Evolutionary conservation across 35 echinoderm and acorn worm genomes (phyloP).

Genomic region (Apostichopus parvimensis): DNA sequence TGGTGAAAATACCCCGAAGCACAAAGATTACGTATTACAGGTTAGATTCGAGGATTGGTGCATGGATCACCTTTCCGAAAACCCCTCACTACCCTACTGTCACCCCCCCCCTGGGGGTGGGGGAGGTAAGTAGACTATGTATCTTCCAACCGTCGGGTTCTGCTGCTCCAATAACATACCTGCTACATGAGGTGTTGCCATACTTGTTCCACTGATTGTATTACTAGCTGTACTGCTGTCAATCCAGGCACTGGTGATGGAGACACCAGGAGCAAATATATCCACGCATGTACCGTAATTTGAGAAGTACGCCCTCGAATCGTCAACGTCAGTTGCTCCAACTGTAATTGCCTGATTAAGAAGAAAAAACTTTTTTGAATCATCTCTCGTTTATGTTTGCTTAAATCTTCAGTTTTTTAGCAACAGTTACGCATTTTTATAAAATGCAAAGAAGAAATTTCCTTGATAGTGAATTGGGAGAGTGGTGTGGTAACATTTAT

Average conservation of each 20-base stretch:
- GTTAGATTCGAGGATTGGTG: too few species aligned
- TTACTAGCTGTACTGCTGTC: background rate
- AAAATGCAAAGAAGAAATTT: too few species aligned
- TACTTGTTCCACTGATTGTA: slow-evolving; percentile 55
- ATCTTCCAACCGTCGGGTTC: background rate
- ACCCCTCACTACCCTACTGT: too few species aligned
- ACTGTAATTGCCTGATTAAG: slow-evolving; percentile 25
- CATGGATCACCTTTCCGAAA: too few species aligned
- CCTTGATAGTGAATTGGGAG: too few species aligned
- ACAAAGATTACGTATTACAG: too few species aligned
- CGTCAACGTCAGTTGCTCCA: slow-evolving; percentile 12
- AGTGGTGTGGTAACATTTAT: too few species aligned
- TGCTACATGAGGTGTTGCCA: slow-evolving; percentile 55
- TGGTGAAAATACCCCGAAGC: too few species aligned
- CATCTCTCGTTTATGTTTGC: background rate
- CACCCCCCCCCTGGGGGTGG: too few species aligned
- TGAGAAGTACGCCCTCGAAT: slow-evolving; percentile 24
- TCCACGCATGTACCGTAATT: slow-evolving; percentile 33
- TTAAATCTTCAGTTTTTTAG: too few species aligned
- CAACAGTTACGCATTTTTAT: too few species aligned
- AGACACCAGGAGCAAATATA: slow-evolving; percentile 34
- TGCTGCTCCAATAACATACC: background rate
- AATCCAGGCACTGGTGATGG: slow-evolving; percentile 3
- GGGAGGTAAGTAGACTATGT: background rate
- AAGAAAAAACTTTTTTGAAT: background rate